Evolutionary conservation across 2,888 invertebrate genomes (phyloP), one percentile per base, ranked within the genome.

Genomic region (Ametastegia equiseti): DNA sequence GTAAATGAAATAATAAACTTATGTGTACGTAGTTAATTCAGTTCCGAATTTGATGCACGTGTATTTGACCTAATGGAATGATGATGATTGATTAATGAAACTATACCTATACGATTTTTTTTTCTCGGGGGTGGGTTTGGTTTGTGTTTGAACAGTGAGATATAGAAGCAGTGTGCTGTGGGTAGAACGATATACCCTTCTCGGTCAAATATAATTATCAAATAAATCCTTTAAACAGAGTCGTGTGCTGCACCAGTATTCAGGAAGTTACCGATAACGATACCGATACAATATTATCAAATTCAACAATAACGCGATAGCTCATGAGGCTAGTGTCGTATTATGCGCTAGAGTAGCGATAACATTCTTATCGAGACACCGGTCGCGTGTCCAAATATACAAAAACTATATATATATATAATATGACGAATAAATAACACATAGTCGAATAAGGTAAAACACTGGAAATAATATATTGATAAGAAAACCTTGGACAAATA

Each of bases 171-270:
- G 60, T 30, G n/a, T 50, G 27, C 11, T 71, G 13, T 15, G 47
- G 13, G 42, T 77, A 45, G 9, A 23, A 19, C 9, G 9, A 33
- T 30, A n/a, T 42, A 30, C 33, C 47, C 45, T 19, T 36, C 9
- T 69, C 47, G 67, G 78, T 80, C 84, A 86, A 87, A 86, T 45
- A 84, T 81, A 85, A 85, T 85, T 86, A 86, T 86, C 86, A 63
- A 42, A n/a, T n/a, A n/a, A n/a, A 50, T 78, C 65, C 77, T 71
- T 80, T 82, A 83, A 84, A 83, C 79, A 81, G 15, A 69, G 80
- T 83, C 83, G 84, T 82, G 82, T 83, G 79, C 81, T 57, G 71
- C 77, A 45, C 36, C n/a, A 30, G n/a, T n/a, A n/a, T n/a, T n/a
- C n/a, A n/a, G n/a, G n/a, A n/a, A n/a, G n/a, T n/a, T n/a, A n/a